These are phyloP conservation scores for Noctilio leporinus DNA, from an alignment of 2,113 vertebrate genomes.

Conservation along the genomic window DNA sequence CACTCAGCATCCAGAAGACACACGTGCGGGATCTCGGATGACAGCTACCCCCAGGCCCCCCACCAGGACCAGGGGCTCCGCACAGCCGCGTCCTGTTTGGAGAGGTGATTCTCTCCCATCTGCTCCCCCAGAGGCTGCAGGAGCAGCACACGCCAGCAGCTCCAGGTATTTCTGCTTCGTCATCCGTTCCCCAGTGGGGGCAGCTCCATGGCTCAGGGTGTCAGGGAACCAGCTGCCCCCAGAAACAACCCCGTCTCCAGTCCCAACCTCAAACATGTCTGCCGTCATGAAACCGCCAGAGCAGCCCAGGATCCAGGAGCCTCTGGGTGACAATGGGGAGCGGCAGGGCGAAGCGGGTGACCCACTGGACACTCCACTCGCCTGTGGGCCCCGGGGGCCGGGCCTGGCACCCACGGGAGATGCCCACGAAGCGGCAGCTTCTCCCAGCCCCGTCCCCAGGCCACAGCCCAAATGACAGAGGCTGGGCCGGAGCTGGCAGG, in stretches of 20 bases:
- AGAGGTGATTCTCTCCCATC: accelerated
- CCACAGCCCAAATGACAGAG: background rate
- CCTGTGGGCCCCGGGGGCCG: accelerated
- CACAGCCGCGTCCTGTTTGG: background rate
- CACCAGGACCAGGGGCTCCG: background rate
- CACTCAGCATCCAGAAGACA: background rate
- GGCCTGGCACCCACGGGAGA: too few species aligned
- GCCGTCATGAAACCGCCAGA: background rate
- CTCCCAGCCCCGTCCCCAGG: background rate
- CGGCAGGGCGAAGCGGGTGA: accelerated
- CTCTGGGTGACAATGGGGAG: background rate
- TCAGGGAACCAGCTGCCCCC: background rate
- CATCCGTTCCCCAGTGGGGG: accelerated
- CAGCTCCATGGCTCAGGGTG: background rate
- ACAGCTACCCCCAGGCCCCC: too few species aligned
- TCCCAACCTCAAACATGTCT: accelerated
- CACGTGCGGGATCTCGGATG: accelerated
- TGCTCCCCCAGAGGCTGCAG: background rate
- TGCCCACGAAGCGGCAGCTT: background rate
- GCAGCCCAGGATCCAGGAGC: background rate
- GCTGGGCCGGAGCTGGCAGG: background rate
- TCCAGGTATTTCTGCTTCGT: background rate
- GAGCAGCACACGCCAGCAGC: background rate
- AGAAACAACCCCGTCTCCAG: accelerated
- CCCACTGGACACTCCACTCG: accelerated